Percentiles rank a stretch among this genome's conserved stretches.
phyloP scores from a whole-genome alignment of 2,888 invertebrate genomes.

The Epinotia demarniana region DNA sequence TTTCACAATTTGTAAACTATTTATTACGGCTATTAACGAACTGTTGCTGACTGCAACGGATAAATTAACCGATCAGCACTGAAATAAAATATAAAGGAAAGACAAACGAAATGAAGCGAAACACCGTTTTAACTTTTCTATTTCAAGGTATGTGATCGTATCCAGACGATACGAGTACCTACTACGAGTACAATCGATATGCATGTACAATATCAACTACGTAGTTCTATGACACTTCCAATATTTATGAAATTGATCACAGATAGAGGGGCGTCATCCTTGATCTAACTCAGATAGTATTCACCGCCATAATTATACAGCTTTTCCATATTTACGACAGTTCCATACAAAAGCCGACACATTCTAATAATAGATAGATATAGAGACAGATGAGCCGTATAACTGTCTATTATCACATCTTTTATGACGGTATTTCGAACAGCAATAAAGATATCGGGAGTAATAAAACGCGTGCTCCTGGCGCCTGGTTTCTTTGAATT shows the following conservation, averaged over 20 bases:
- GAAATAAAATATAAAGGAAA: no score
- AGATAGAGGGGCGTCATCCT: constrained; percentile 6
- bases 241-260: constrained; percentile 11
- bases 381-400: constrained; percentile 57
- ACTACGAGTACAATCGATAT: not conserved
- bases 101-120: no score
- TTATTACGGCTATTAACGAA: no score
- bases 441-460: constrained; percentile 71
- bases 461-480: constrained; percentile 55
- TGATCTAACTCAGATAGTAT: constrained; percentile 15
- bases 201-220: not conserved
- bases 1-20: no score
- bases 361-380: constrained; percentile 49
- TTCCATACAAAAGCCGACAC: constrained; percentile 33
- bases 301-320: constrained; percentile 15
- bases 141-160: no score
- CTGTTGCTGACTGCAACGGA: no score
- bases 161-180: no score
- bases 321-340: constrained; percentile 33
- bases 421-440: constrained; percentile 71
- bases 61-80: no score
- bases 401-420: constrained; percentile 67
- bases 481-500: constrained; percentile 39
- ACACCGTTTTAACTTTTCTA: no score
- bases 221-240: not conserved